These are phyloP conservation scores for Chrysopa pallens DNA, from an alignment of 1,140 invertebrate species.

Conservation along the genomic window DNA sequence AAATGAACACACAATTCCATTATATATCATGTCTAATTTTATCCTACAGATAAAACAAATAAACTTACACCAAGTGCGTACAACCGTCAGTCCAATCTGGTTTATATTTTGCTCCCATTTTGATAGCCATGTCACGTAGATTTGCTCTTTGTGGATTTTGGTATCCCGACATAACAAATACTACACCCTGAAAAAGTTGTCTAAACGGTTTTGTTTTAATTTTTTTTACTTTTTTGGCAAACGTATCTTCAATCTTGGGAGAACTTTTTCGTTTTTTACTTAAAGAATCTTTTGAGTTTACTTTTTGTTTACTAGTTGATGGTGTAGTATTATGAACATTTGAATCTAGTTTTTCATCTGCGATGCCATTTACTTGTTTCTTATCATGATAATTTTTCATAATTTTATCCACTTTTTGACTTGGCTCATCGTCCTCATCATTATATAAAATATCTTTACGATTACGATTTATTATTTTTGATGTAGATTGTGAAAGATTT, in stretches of 20 bases:
- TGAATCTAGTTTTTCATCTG: constrained; percentile 5
- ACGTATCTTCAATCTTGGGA: constrained; percentile 4
- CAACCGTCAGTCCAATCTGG: constrained; percentile 53
- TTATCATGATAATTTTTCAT: constrained; percentile 27
- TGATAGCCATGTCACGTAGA: constrained; percentile 46
- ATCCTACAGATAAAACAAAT: too few species aligned
- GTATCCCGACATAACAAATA: constrained; percentile 71
- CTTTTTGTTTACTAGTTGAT: constrained; percentile 11
- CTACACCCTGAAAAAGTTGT: constrained; percentile 42
- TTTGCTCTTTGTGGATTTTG: constrained; percentile 57
- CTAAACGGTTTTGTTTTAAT: constrained; percentile 28
- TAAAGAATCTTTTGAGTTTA: neutral
- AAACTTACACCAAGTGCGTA: constrained; percentile 65
- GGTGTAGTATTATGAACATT: neutral
- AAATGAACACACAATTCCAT: too few species aligned
- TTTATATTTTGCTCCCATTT: constrained; percentile 65
- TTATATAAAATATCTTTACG: constrained; percentile 28
- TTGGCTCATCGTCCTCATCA: constrained; percentile 27
- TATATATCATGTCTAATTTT: too few species aligned
- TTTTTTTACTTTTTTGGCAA: constrained; percentile 4
- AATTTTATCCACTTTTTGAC: constrained; percentile 29
- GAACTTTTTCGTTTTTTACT: constrained; percentile 2
- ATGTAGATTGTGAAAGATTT: neutral
- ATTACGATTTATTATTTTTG: constrained; percentile 12
- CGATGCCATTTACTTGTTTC: constrained; percentile 9